Base-by-base conservation (phyloP, 2,113 vertebrate species). In the Pseudorectes ferrugineus region DNA sequence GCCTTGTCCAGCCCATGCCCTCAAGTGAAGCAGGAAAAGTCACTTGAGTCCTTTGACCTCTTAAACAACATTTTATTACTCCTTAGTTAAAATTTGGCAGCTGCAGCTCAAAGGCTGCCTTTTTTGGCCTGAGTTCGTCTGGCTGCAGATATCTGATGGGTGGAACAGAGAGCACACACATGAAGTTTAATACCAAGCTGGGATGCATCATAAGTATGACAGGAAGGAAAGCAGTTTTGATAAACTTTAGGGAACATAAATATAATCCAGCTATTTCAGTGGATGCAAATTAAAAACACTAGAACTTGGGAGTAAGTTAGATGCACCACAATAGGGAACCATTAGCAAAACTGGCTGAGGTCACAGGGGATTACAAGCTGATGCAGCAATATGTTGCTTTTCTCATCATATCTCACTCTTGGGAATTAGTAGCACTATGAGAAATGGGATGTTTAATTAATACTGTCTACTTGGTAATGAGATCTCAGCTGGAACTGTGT, bases 311-410 rank as follows among this genome's bases (percentile, higher is more conserved):
- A 75, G 25, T 63, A 95, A 92, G 38, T 81, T 57, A 84, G 58
- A 85, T 22, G 45, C 45, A 84, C 57, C 91, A 28, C 66, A 95
- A 86, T 20, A 71, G 68, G 42, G 35, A 92, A 74, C 25, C 21
- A 59, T 57, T 59, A 66, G 26, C 21, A 68, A 48, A 93, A 63
- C 57, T 57, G 40, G n/a, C 74, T 62, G 74, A 91, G 42, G 58
- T 88, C 78, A 93, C 62, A 89, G 11, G 61, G 45, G 51, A 88
- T 80, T 55, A 66, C 78, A 95, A 58, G 46, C 71, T 88, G 55
- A 85, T 77, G 80, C 40, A 91, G 35, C 63, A 94, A 45, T 63
- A 68, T 6, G 35, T 43, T 83, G 55, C 62, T 94, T 62, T 88
- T 77, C 63, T 92, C 7, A 42, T 80, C 83, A 75, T 42, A 67